Evolutionary conservation across 2,888 invertebrate genomes (phyloP), one percentile per base, ranked within the genome.

Genomic region (Brachyopa scutellaris): DNA sequence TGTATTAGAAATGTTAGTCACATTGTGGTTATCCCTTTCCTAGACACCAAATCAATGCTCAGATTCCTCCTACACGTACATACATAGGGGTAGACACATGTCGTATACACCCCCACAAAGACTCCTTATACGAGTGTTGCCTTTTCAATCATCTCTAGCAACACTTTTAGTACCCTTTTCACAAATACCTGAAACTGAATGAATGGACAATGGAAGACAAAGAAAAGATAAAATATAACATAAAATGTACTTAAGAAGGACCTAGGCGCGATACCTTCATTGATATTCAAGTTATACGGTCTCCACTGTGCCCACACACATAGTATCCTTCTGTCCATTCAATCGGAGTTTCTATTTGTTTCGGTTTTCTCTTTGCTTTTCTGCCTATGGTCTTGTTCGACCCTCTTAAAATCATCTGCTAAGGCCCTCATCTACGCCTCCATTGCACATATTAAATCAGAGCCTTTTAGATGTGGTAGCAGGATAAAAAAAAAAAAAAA

Each of bases 241-340:
- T 23, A 33, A 59, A 69, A 61, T 36, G 33, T 45, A 17, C 45
- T 55, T 53, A 55, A 45, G 55, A 26, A 17, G 42, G 21, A 49
- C 36, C 26, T 7, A 29, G 8, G 2, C 33, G 2, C 17, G 6
- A 42, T 3, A 17, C 21, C 45, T n/a, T 64, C 55, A 40, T 70
- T 70, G 62, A 64, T 70, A 77, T 62, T 55, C 62, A 57, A 33
- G 55, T 49, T 38, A 55, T 47, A 67, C 21, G n/a, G 45, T 19
- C 36, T 17, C 8, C 31, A 1, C 9, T 29, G 13, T 47, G 11
- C 26, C n/a, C 36, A 38, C 31, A 59, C 19, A 1, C 17, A 42
- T 29, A 53, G 42, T 13, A 45, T 51, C 38, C 47, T 38, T 26
- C 5, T 64, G 55, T 49, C 66, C 66, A 66, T 64, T 57, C 38